These are phyloP conservation scores for Drosophila villosipedis DNA, from an alignment of 2,888 invertebrate genomes.

Conservation along the genomic window DNA sequence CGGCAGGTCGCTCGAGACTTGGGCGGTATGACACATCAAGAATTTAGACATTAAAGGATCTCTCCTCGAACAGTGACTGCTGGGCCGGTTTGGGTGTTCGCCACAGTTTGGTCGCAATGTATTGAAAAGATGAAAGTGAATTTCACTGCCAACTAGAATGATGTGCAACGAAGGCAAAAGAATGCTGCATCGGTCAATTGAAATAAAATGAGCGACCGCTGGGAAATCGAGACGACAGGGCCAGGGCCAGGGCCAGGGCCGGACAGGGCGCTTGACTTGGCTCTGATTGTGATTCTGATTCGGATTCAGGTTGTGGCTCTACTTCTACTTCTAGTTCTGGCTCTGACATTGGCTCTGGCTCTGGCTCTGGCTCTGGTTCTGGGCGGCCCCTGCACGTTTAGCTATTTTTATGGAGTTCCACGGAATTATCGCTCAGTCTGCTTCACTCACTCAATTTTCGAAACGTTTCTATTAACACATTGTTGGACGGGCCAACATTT, in stretches of 20 bases:
- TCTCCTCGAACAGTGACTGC: constrained; percentile 4
- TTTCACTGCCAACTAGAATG: constrained; percentile 43
- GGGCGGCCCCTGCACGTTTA: constrained; percentile 77
- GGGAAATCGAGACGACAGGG: constrained; percentile 42
- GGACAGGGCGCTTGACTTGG: constrained; percentile 19
- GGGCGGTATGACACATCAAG: constrained; percentile 78
- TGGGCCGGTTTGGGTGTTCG: constrained; percentile 55
- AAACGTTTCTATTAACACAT: constrained; percentile 77
- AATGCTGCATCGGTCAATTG: constrained; percentile 67
- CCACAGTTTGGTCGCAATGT: constrained; percentile 41
- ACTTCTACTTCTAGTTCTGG: neutral
- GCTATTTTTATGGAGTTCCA: constrained; percentile 78
- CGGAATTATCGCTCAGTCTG: constrained; percentile 62
- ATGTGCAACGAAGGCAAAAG: constrained; percentile 36
- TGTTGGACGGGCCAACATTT: constrained; percentile 50
- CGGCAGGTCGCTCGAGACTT: constrained; percentile 58
- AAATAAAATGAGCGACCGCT: constrained; percentile 43
- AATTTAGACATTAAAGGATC: constrained; percentile 75
- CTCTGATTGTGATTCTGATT: constrained; percentile 3
- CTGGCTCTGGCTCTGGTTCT: constrained; percentile 46
- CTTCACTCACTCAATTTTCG: constrained; percentile 42
- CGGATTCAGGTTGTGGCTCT: neutral
- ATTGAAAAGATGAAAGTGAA: constrained; percentile 78
- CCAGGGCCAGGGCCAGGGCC: neutral
- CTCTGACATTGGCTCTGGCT: neutral